Conservation (phyloP, 2,797 vertebrate species). For the Acipenser ruthenus region DNA sequence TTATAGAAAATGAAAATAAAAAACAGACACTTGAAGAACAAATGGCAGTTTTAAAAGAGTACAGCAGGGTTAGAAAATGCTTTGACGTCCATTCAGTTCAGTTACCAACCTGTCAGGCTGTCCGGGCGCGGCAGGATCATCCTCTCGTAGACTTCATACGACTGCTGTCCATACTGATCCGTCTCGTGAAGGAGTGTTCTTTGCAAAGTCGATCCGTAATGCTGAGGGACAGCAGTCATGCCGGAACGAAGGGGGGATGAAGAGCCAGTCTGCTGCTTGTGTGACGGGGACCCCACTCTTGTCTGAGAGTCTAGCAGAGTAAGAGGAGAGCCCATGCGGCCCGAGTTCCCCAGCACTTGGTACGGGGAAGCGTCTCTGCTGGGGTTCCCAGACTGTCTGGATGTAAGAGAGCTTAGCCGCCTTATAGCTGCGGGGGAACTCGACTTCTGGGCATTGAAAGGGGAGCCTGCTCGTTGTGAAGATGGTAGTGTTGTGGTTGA, state of each 20-base stretch:
- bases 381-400: conserved; percentile 53
- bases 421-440: conserved; percentile 74
- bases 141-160: conserved; percentile 86
- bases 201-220: conserved; percentile 78
- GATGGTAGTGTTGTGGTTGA: conserved; percentile 78
- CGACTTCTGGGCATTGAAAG: conserved; percentile 62
- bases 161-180: conserved; percentile 73
- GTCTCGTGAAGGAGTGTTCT: conserved; percentile 60
- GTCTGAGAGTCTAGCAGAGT: conserved; percentile 61
- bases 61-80: background rate
- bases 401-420: conserved; percentile 69
- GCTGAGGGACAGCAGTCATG: conserved; percentile 92
- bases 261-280: conserved; percentile 52
- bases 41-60: background rate
- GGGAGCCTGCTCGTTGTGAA: conserved; percentile 67
- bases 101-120: conserved; percentile 86
- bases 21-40: background rate
- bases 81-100: background rate
- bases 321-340: conserved; percentile 71
- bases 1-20: background rate
- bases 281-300: conserved; percentile 58
- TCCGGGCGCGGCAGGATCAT: conserved; percentile 88
- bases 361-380: conserved; percentile 41
- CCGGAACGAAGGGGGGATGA: conserved; percentile 77
- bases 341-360: conserved; percentile 31